phyloP scores from a whole-genome alignment of 2,797 vertebrate genomes.

The Gymnocypris eckloni region DNA sequence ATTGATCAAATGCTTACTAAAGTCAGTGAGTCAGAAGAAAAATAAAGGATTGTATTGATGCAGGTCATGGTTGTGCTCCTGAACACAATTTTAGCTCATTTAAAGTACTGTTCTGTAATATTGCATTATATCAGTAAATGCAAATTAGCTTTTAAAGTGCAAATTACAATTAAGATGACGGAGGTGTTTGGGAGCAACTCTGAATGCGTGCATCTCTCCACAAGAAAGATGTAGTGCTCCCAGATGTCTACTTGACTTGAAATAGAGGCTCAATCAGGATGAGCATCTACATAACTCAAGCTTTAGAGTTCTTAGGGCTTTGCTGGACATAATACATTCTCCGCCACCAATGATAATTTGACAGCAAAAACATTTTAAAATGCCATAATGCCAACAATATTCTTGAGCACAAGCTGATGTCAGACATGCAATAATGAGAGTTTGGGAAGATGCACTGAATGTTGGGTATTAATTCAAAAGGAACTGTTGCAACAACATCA shows the following conservation, averaged over 20 bases:
- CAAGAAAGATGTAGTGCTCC: not conserved
- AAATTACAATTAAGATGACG: constrained; percentile 4
- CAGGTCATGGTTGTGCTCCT: not conserved
- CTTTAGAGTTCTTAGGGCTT: not conserved
- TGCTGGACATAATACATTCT: not conserved
- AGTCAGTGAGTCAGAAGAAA: not conserved
- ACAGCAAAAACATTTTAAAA: not conserved
- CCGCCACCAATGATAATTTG: not conserved
- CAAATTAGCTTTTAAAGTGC: not conserved
- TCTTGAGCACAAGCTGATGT: not conserved
- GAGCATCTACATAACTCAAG: constrained; percentile 2
- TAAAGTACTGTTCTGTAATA: not conserved
- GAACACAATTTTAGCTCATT: not conserved
- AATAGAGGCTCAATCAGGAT: constrained; percentile 1
- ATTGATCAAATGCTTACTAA: constrained; percentile 43
- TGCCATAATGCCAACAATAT: not conserved
- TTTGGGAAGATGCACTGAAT: not conserved
- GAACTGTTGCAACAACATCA: not conserved
- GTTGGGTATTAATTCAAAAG: not conserved
- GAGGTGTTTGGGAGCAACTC: not conserved
- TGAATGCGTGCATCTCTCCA: not conserved
- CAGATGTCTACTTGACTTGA: not conserved
- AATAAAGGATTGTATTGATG: not conserved
- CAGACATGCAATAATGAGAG: not conserved
- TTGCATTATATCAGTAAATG: not conserved